Evolutionary conservation across 2,888 invertebrate species (phyloP).

Genomic region (Phytoseiulus persimilis): DNA sequence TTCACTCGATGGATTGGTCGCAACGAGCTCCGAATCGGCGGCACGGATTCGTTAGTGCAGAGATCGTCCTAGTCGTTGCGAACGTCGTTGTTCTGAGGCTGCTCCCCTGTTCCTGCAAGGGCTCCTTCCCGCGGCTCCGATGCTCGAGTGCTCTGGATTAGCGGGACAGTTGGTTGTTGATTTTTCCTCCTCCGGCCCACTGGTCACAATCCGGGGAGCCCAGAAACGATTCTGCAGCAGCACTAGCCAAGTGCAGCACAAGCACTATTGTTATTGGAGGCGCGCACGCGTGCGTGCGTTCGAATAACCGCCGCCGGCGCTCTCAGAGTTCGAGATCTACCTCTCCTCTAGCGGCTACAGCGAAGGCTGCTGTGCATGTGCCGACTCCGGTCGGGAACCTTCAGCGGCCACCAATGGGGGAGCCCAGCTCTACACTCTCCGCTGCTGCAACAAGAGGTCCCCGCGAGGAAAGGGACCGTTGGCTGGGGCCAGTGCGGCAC

Average conservation of each 20-base stretch:
- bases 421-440: background rate
- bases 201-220: background rate
- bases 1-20: no score
- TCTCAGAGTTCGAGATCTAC: background rate
- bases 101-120: background rate
- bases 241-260: background rate
- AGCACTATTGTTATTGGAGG: background rate
- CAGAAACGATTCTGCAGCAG: background rate
- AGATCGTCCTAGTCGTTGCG: no score
- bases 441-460: background rate
- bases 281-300: background rate
- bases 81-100: background rate
- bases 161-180: no score
- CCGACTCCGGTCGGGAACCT: background rate
- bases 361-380: conserved; percentile 5
- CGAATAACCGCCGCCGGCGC: background rate
- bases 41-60: no score
- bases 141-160: background rate
- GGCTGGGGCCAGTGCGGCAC: conserved; percentile 5
- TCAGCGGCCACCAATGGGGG: background rate
- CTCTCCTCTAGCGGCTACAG: conserved; percentile 5
- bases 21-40: no score
- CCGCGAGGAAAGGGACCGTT: background rate
- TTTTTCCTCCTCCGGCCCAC: no score
- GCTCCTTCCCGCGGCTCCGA: background rate